Percentiles rank a stretch among this genome's conserved stretches.
Conservation (phyloP, 2,113 vertebrate species). For the Lepidothrix coronata region DNA sequence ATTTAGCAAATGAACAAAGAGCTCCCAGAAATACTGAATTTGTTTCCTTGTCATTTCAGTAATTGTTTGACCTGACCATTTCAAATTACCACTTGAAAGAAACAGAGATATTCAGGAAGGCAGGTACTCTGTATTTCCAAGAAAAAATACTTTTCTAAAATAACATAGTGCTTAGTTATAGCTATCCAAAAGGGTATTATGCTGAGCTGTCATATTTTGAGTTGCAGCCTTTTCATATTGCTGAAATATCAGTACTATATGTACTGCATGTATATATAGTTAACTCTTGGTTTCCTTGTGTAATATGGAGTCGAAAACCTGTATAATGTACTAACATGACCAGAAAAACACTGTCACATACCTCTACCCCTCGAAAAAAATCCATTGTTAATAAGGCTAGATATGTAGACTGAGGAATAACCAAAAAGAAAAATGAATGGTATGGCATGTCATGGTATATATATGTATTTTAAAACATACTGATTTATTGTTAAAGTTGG, state of each 20-base stretch:
- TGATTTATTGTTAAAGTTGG: neutral
- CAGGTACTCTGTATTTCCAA: neutral
- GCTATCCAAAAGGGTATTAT: neutral
- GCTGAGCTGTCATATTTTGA: conserved; percentile 1
- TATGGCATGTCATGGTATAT: neutral
- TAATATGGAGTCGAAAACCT: neutral
- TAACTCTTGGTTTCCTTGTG: neutral
- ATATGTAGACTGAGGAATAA: neutral
- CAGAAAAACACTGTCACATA: accelerated
- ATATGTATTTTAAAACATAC: neutral
- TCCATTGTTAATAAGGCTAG: neutral
- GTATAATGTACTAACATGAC: neutral
- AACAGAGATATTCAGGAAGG: neutral
- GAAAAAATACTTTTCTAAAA: neutral
- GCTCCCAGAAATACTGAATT: neutral
- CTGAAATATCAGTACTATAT: neutral
- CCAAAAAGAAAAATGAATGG: neutral
- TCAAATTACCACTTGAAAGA: neutral
- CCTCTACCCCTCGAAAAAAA: accelerated
- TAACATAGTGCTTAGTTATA: neutral
- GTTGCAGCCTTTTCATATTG: neutral
- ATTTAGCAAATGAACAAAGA: neutral
- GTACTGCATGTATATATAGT: neutral
- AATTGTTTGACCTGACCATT: neutral
- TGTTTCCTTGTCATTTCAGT: neutral